A percentile compares a stretch with the other conserved stretches of the same genome.
Conservation (phyloP, 1,140 invertebrate genomes). For the Diorhabda carinulata region DNA sequence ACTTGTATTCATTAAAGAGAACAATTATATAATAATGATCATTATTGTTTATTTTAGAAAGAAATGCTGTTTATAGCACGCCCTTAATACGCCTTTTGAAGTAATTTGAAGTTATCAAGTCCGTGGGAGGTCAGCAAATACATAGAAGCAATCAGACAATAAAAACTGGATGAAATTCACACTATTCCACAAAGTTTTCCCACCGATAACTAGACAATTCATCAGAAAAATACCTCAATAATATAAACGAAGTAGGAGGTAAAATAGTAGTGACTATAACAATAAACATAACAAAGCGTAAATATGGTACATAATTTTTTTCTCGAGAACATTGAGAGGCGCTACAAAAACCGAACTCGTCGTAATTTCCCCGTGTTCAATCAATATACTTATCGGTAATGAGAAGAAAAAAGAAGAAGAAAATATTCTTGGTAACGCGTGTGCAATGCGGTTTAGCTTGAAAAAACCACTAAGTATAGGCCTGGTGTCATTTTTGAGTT, state of each 20-base stretch:
- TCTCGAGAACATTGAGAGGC: slow-evolving; percentile 22
- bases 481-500: slow-evolving; percentile 27
- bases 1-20: too few species aligned
- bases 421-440: slow-evolving; percentile 28
- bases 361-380: slow-evolving; percentile 30
- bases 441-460: slow-evolving; percentile 26
- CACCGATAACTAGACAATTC: background rate
- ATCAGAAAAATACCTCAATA: background rate
- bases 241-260: slow-evolving; percentile 16
- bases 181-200: background rate
- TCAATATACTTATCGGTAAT: slow-evolving; percentile 27
- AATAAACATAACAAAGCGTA: slow-evolving; percentile 20
- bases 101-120: background rate
- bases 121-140: background rate
- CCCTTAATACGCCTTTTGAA: background rate
- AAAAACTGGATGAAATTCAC: background rate
- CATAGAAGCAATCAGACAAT: background rate
- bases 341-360: slow-evolving; percentile 20
- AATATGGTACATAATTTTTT: slow-evolving; percentile 19
- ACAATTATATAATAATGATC: too few species aligned
- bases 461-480: slow-evolving; percentile 29
- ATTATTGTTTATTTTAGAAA: too few species aligned
- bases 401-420: slow-evolving; percentile 17
- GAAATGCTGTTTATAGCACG: background rate
- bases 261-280: slow-evolving; percentile 15